Evolutionary conservation across 1,140 invertebrate species (phyloP).

Genomic region (Trachymyrmex septentrionalis): DNA sequence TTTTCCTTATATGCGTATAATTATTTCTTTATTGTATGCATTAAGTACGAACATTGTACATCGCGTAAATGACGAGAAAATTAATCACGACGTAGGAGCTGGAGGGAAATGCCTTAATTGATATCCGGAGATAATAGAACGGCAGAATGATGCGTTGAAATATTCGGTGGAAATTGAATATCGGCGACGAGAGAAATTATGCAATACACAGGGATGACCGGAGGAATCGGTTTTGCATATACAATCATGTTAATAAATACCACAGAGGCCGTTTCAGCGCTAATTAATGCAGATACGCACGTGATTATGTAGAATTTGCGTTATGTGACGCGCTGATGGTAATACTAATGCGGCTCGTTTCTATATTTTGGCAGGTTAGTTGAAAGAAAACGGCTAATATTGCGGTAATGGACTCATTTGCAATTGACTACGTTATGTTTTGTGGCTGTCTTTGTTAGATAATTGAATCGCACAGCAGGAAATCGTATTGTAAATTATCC

Average conservation of each 20-base stretch:
- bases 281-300: constrained; percentile 74
- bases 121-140: constrained; percentile 54
- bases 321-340: constrained; percentile 62
- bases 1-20: constrained; percentile 16
- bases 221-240: constrained; percentile 72
- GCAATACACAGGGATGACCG: constrained; percentile 68
- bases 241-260: constrained; percentile 76
- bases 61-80: constrained; percentile 40
- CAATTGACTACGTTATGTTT: constrained; percentile 22
- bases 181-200: constrained; percentile 57
- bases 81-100: constrained; percentile 6
- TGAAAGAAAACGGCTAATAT: constrained; percentile 66
- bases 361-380: constrained; percentile 38
- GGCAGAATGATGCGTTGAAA: constrained; percentile 51
- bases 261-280: constrained; percentile 68
- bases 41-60: neutral
- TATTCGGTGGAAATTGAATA: constrained; percentile 74
- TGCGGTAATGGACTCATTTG: constrained; percentile 39
- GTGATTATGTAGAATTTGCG: constrained; percentile 73
- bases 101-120: constrained; percentile 57
- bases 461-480: constrained; percentile 19
- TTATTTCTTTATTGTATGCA: constrained; percentile 11
- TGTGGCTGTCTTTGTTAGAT: constrained; percentile 41
- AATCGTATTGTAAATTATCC: constrained; percentile 46
- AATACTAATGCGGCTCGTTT: constrained; percentile 64